Percentiles rank a stretch among this genome's conserved stretches.
Evolutionary conservation across 2,113 vertebrate genomes (phyloP).

Genomic region (Urocynchramus pylzowi): DNA sequence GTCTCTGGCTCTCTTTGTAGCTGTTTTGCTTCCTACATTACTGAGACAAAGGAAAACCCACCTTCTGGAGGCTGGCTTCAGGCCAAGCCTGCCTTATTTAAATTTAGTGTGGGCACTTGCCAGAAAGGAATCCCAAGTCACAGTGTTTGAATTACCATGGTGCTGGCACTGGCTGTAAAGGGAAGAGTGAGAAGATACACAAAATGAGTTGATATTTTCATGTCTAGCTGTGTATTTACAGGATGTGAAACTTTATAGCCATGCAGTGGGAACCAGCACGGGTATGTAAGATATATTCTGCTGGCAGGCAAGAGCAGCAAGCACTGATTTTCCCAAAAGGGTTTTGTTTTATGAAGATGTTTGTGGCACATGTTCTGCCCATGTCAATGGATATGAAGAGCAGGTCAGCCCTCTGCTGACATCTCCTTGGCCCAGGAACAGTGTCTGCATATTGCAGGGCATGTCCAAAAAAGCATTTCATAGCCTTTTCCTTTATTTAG

Average conservation of each 20-base stretch:
- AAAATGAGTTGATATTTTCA: background rate
- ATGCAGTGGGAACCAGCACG: background rate
- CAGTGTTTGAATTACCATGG: background rate
- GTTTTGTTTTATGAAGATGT: background rate
- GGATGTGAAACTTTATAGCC: background rate
- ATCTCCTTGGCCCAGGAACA: background rate
- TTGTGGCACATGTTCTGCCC: fast-evolving
- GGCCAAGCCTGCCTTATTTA: background rate
- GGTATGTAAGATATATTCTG: background rate
- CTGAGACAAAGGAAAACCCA: background rate
- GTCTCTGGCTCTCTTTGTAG: background rate
- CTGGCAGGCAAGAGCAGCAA: background rate
- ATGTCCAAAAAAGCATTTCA: background rate
- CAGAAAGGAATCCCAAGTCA: background rate
- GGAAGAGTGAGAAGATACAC: background rate
- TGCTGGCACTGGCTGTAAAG: background rate
- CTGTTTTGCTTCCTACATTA: background rate
- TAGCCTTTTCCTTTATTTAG: background rate
- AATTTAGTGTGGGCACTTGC: background rate
- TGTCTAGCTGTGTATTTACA: background rate
- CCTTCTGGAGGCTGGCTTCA: background rate
- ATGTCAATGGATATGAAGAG: background rate
- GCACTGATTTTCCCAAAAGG: background rate
- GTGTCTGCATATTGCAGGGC: background rate
- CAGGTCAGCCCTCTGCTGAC: background rate